Base-by-base conservation (phyloP, 2,888 invertebrate genomes). In the Meandrusa payeni region DNA sequence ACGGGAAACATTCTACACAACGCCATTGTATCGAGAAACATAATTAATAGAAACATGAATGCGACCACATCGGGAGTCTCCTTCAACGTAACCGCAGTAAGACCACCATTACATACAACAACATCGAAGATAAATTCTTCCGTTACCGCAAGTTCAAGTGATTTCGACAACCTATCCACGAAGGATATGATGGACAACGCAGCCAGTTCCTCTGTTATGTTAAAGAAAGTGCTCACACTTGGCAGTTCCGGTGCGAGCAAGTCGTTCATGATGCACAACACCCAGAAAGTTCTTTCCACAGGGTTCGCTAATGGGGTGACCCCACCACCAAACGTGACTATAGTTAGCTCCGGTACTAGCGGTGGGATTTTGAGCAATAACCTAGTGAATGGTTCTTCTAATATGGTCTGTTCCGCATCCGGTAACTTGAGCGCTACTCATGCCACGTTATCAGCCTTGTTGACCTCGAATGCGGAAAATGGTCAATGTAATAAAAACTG, bases 101-200 rank as follows among this genome's bases (percentile, higher is more conserved):
- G 80, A 29, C 81, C 82, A 1, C 55, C 69, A 1, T 43, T 72
- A 0, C 80, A 79, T 41, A 79, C 81, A 1, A 72, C 79, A 0
- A 57, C 77, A 0, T 74, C 80, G 19, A 85, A 81, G 62, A 74
- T 76, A 53, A 78, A 67, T 56, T 75, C 80, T 1, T 67, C 70
- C 1, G 69, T 72, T 5, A 64, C 75, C 3, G 64, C 74, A 0
- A 73, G 69, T 40, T 64, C 69, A 1, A 64, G 57, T 7, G 88
- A 86, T 45, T 85, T 74, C 43, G 83, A 87, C 29, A 76, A 64
- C 20, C 87, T 88, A 45, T 82, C 86, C 1, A 86, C 85, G 0
- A 88, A 87, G 62, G 88, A 87, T 47, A 83, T 88, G 82, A 87
- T 88, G 10, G 88, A 88, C 40, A 88, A 86, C 46, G 82, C 87